Percentiles rank a stretch among this genome's conserved stretches.
These are phyloP conservation scores for Rhodeus uyekii DNA, from an alignment of 2,797 vertebrate genomes.

Conservation along the genomic window DNA sequence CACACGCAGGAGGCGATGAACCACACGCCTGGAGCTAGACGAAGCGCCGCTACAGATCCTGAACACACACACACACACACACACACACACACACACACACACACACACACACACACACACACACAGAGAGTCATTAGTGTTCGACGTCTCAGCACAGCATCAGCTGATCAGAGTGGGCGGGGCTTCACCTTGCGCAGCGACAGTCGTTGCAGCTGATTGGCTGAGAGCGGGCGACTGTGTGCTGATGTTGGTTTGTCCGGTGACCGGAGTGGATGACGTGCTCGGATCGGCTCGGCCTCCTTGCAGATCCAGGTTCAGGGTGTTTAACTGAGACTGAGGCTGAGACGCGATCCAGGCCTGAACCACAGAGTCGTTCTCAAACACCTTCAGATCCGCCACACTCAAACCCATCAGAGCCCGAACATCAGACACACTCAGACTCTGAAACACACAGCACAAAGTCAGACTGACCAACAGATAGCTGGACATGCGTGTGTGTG, in stretches of 20 bases:
- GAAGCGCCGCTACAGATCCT: constrained; percentile 6
- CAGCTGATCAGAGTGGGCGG: background rate
- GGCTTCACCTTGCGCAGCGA: constrained; percentile 6
- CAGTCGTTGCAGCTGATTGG: background rate
- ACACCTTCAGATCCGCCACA: constrained; percentile 65
- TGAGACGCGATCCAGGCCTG: constrained; percentile 61
- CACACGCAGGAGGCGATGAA: constrained; percentile 5
- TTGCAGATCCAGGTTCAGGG: constrained; percentile 50
- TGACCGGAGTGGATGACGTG: background rate
- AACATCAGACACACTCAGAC: constrained; percentile 62
- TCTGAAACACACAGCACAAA: constrained; percentile 48
- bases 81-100: constrained; percentile 17
- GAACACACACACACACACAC: constrained; percentile 18
- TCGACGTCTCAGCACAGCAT: background rate
- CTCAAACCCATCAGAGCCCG: constrained; percentile 56
- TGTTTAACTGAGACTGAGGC: constrained; percentile 62
- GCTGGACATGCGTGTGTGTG: background rate
- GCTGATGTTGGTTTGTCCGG: background rate
- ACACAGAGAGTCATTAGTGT: background rate
- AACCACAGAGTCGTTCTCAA: constrained; percentile 64
- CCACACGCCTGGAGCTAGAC: constrained; percentile 1
- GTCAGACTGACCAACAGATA: background rate
- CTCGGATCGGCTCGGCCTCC: constrained; percentile 38
- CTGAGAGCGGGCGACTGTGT: background rate
- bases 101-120: background rate